Evolutionary conservation across 2,888 invertebrate genomes (phyloP), one percentile per base, ranked within the genome.

Genomic region (Caenorhabditis plicata): DNA sequence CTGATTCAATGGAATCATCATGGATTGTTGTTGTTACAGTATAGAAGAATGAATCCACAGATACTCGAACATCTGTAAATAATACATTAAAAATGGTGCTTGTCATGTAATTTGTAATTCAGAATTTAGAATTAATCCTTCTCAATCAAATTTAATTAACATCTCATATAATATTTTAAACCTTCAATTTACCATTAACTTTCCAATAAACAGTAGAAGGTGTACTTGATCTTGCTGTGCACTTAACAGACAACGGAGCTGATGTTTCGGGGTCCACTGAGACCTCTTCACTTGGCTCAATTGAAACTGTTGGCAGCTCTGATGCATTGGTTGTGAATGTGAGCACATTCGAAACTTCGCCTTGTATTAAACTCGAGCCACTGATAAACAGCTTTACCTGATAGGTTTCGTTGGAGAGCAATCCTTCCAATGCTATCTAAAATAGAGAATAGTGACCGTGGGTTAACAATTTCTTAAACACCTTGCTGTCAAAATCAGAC

Each of bases 41-140:
- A 40, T 69, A 69, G 40, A 69, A 66, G 17, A 61, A 53, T 11
- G 64, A 62, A 31, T 69, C 69, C 15, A 61, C 47, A 5, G 66
- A 55, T 4, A 68, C 55, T 25, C 49, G 48, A 19, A 45, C 46
- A 15, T 42, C 62, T 60, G 38, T 8, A 52, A 38, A 23, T 17
- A 39, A 4, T 4, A 11, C 22, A n/a, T 39, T 15, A 22, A 22
- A 4, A 4, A 39, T 38, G 1, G 2, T 2, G 23, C 25, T 40
- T 40, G 22, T 39, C n/a, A 40, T n/a, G 9, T 2, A 27, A 40
- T 22, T n/a, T n/a, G n/a, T n/a, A n/a, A n/a, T n/a, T n/a, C n/a
- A n/a, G n/a, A n/a, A n/a, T n/a, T n/a, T n/a, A n/a, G n/a, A n/a
- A n/a, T n/a, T n/a, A n/a, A n/a, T n/a, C n/a, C n/a, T n/a, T n/a